phyloP scores from a whole-genome alignment of 64 coral and sea anemone species.

The Stichodactyla mertensii region DNA sequence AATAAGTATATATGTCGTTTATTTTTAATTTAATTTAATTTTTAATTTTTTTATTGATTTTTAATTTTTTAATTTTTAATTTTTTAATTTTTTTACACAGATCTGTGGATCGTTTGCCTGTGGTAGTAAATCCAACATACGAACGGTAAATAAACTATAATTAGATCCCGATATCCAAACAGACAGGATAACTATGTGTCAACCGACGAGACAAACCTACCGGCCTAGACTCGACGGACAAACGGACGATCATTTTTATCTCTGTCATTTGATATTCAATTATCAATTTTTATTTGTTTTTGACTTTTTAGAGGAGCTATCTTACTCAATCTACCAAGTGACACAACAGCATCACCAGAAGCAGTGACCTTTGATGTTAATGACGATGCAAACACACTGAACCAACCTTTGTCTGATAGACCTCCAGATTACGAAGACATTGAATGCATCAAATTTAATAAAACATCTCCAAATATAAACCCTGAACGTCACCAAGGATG shows the following conservation, averaged over 20 bases:
- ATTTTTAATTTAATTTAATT: no score
- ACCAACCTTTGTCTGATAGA: not conserved
- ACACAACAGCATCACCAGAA: not conserved
- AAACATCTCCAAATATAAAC: not conserved
- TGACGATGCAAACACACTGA: not conserved
- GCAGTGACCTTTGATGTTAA: not conserved
- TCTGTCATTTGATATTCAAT: not conserved
- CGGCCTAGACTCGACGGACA: no score
- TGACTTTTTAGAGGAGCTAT: not conserved
- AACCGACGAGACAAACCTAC: no score
- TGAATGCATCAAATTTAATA: not conserved
- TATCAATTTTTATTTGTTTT: not conserved
- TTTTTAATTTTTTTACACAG: no score
- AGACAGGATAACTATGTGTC: no score
- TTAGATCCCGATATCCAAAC: no score
- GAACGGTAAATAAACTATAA: no score
- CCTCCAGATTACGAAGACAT: not conserved
- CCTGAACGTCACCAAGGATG: not conserved
- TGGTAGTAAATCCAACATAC: no score
- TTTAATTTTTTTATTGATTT: no score
- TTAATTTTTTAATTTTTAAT: no score
- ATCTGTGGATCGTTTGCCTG: no score
- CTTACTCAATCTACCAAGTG: not conserved
- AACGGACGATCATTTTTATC: not conserved
- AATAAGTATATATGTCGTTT: no score